Base-by-base conservation (phyloP, 2,797 vertebrate genomes). In the Parauchenoglanis ngamensis region DNA sequence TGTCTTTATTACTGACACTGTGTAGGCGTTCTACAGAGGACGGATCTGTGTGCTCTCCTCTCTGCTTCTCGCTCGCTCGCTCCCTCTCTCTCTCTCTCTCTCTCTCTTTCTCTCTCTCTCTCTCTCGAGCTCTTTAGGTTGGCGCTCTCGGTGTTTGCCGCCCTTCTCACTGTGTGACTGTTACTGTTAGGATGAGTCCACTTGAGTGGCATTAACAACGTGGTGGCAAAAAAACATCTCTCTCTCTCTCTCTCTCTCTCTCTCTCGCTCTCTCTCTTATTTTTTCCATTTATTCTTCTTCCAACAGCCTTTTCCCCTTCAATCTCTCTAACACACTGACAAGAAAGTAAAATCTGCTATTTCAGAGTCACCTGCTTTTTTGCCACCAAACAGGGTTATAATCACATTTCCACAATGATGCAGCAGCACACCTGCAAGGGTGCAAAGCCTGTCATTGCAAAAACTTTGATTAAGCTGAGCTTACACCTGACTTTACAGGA, bases 11-110 rank as follows among this genome's bases (percentile, higher is more conserved):
- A 91, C 91, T 93, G 92, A 89, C 93, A 91, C 92, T 91, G 91
- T 92, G 90, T 92, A 93, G 90, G 91, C 92, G 92, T 93, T 89
- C 93, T 92, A 92, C 90, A 91, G 88, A 93, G 93, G 88, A 93
- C 87, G 90, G 88, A 83, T 92, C 89, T 92, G 87, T 93, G 89
- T 90, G 65, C 88, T 65, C 56, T 86, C 90, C 86, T 80, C 91
- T 91, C 91, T 90, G 90, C 91, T 89, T 70, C 89, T 52, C 67
- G 21, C 72, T 67, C 79, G 76, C 77, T 83, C 65, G 70, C 89
- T 65, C 88, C 85, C 65, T 89, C 63, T 80, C 67, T 85, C 78
- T 80, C 85, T 77, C 79, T 68, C 83, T 65, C 80, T 44, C 67
- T 82, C 85, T 79, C 85, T 88, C 87, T 83, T 46, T 84, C 80